Base-by-base conservation (phyloP, 2,888 invertebrate species). In the Eupithecia pulchellata region DNA sequence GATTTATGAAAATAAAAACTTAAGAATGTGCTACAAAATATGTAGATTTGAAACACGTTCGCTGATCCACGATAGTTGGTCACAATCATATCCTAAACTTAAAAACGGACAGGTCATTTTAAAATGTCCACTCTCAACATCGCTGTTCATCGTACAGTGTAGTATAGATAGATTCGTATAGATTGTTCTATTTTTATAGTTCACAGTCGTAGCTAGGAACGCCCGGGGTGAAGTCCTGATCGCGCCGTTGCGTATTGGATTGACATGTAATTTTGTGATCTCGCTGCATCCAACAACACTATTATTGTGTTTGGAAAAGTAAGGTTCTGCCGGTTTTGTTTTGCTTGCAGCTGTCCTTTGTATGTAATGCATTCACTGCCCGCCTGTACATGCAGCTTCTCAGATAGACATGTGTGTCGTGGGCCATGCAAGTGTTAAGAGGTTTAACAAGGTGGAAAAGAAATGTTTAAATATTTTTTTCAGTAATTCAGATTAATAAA, bases 181-280 rank as follows among this genome's bases (percentile, higher is more conserved):
- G 27, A 57, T 57, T 17, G 29, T 57, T 20, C 47, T 47, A 20
- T 47, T 47, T 47, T 20, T 57, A 29, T 29, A 27, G 55, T 57
- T 57, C 55, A 25, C 2, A 47, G 29, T 57, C 58, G 58, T 58
- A n/a, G 13, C 30, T 32, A 30, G 30, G n/a, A 58, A 32, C 30
- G 83, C 82, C 79, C 76, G 75, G 79, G 82, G 84, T 85, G 81
- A 82, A 77, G 82, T 80, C 81, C 79, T 73, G 75, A 58, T 30
- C 86, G 87, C 89, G 86, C 86, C 85, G 83, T 84, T 87, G 90
- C 82, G 82, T 85, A 90, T 89, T 81, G 82, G 92, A 92, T 89
- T 92, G 92, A 91, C 92, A 85, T 90, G 86, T 89, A 91, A 92
- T 91, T 89, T 89, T 83, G 89, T 82, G 87, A 87, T 87, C 87